Base-by-base conservation (phyloP, 2,888 invertebrate species). In the Eustalomyia histrio region DNA sequence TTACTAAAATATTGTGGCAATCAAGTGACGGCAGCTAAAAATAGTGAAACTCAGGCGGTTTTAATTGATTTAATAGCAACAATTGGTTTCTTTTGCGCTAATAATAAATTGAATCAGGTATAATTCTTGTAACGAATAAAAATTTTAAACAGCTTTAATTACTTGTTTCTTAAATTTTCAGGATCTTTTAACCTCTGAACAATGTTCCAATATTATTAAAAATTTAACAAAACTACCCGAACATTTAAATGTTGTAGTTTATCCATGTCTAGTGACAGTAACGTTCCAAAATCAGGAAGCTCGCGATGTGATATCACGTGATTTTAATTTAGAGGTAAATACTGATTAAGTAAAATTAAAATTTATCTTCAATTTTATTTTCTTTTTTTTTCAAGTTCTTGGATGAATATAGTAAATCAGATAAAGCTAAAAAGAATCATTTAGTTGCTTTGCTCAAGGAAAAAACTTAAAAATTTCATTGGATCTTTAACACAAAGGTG, bases 61-160 rank as follows among this genome's bases (percentile, higher is more conserved):
- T 86, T 91, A 61, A 89, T 91, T 72, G 91, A 91, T 86, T 86
- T 91, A 86, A 89, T 91, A 85, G 90, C 90, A 69, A 87, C 90
- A 72, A 82, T 91, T 83, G 90, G 90, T 78, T 91, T 90, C 87
- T 89, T 90, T 69, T 88, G 89, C 83, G 88, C 89, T 71, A 91
- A 91, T 83, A 90, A 89, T 86, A 87, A 87, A 16, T 85, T 88
- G 79, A 89, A 91, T 85, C 91, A 91, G 86, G 89, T 88, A 83
- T 74, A 14, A 14, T 14, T 6, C 12, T 14, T 14, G 14, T 2
- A 43, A 12, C 2, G n/a, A 1, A 47, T 6, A 14, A 35, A 58
- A 12, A 52, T 12, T 52, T 57, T 1, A 33, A 39, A 43, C 17
- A 50, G 55, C 67, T 17, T 10, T 63, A 73, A 63, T 21, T 21